phyloP scores from a whole-genome alignment of 92 coral and sea anemone species.

The Desmophyllum pertusum region DNA sequence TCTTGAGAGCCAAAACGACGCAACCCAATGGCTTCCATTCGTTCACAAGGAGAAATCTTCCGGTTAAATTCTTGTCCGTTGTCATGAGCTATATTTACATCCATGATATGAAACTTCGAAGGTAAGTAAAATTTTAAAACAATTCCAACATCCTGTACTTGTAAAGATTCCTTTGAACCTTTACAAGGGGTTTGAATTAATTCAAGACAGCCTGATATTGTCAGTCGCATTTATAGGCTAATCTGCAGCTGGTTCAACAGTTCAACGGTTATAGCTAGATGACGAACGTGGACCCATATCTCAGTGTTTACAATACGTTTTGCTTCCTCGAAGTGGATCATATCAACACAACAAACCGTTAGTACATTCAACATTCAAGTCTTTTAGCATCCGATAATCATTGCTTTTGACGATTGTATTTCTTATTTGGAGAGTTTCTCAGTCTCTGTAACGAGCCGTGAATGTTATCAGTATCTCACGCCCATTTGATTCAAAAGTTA shows the following conservation, averaged over 20 bases:
- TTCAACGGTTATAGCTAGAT: no score
- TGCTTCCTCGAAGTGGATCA: neutral
- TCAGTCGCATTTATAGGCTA: no score
- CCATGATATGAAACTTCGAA: slow-evolving; percentile 8
- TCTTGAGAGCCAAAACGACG: neutral
- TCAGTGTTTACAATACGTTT: neutral
- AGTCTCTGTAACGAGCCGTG: neutral
- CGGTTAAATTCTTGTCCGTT: neutral
- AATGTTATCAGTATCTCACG: neutral
- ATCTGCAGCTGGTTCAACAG: no score
- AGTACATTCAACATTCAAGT: neutral
- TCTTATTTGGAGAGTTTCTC: neutral
- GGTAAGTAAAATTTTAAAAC: slow-evolving; percentile 1
- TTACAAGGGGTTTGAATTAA: neutral
- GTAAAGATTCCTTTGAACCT: neutral
- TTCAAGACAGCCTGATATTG: neutral
- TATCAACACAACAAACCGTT: neutral
- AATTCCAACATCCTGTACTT: neutral
- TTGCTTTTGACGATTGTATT: neutral
- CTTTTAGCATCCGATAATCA: neutral
- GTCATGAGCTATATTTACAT: slow-evolving; percentile 25
- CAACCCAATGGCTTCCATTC: neutral
- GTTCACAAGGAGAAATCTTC: neutral
- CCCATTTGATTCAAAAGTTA: neutral
- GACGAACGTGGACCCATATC: neutral